Evolutionary conservation across 2,113 vertebrate genomes (phyloP), one percentile per base, ranked within the genome.

Genomic region (Clarias magur): DNA sequence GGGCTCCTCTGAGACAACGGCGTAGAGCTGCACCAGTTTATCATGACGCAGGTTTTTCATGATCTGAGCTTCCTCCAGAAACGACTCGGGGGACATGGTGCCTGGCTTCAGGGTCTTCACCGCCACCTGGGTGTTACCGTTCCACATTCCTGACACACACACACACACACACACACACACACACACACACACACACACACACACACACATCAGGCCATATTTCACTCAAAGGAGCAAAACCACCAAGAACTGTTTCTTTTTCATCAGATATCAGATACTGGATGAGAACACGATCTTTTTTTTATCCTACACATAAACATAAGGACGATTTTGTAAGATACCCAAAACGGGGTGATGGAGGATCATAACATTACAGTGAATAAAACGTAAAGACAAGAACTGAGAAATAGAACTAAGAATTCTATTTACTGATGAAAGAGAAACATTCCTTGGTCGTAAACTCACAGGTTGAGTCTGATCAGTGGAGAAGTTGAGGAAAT

Each of bases 31-130:
- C 86, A 99, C 98, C 93, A 99, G 79, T 91, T 99, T 99, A 93
- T 99, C 98, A 0, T 99, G 98, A 38, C 97, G 96, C 84, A 99
- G 93, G 72, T 99, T 99, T 94, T 99, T 99, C 98, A 99, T 99
- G 94, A 99, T 99, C 95, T 99, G 98, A 23, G 98, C 98, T 90
- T 99, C 98, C 92, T 99, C 98, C 73, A 99, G 95, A 94, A 99
- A 99, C 0, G 98, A 99, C 88, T 99, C 98, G 0, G 98, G 97
- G 86, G 98, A 99, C 98, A 99, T 99, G 57, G 98, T 99, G 90
- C 97, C 98, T 6, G 98, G 97, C 91, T 99, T 99, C 92, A 99
- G 95, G 15, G 98, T 99, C 95, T 99, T 99, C 93, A 99, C 98
- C 63, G 98, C 98, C 92, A 99, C 98, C 93, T 99, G 98, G n/a